Conservation (phyloP, 2,113 vertebrate genomes). For the Mus spicilegus region DNA sequence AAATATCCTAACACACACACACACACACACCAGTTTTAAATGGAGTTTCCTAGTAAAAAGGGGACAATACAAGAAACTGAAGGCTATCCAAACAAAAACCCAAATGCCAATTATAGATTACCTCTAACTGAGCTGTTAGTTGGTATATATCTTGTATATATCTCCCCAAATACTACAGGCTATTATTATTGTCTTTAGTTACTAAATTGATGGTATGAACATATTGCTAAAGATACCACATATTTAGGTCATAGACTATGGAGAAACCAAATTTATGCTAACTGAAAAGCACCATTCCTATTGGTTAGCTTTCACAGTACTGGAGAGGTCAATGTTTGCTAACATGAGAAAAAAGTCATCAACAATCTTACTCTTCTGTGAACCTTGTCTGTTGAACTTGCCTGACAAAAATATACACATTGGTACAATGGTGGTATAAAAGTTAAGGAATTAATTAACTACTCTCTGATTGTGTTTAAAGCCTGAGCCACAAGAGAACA, state of each 20-base stretch:
- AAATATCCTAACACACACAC: not conserved
- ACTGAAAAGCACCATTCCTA: not conserved
- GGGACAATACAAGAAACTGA: too few species aligned
- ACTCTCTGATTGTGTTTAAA: not conserved
- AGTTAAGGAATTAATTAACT: not conserved
- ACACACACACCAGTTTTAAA: not conserved
- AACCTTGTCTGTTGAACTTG: not conserved
- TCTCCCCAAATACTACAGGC: not conserved
- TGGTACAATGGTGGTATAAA: too few species aligned
- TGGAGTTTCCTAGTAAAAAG: not conserved
- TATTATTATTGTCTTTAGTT: not conserved
- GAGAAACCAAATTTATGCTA: not conserved
- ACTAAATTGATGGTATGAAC: not conserved
- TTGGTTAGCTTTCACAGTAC: too few species aligned
- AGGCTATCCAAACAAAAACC: not conserved
- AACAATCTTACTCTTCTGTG: not conserved
- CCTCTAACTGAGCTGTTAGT: not conserved
- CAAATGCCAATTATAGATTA: too few species aligned
- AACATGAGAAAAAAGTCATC: not conserved
- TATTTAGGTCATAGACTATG: not conserved
- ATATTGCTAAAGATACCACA: not conserved
- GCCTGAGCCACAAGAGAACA: not conserved
- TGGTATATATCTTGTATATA: not conserved
- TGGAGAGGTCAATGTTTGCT: not conserved
- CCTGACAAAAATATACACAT: too few species aligned